phyloP scores from a whole-genome alignment of 2,888 invertebrate genomes.

The Brenthis ino region DNA sequence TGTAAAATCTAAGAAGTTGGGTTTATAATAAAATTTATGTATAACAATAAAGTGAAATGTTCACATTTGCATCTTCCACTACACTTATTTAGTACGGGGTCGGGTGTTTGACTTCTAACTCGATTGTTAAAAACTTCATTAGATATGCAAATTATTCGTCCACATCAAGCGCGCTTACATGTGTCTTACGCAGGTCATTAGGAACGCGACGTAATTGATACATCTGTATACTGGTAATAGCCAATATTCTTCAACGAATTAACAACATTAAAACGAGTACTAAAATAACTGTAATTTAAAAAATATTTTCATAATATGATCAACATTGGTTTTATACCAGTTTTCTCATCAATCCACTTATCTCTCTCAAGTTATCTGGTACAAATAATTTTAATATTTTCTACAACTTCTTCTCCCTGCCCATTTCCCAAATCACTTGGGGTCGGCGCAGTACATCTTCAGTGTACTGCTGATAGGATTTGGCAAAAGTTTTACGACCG shows the following conservation, averaged over 20 bases:
- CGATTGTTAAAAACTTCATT: slow-evolving; percentile 16
- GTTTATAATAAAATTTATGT: too few relatives aligned
- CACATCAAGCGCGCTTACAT: neutral
- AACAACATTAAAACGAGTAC: neutral
- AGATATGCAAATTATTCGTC: slow-evolving; percentile 6
- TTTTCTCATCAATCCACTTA: neutral
- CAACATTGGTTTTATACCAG: neutral
- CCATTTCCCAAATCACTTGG: too few relatives aligned
- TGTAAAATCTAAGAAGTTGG: too few relatives aligned
- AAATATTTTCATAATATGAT: neutral
- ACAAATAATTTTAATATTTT: neutral
- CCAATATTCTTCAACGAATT: neutral
- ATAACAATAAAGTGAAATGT: too few relatives aligned
- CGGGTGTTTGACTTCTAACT: slow-evolving; percentile 9
- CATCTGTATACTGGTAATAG: neutral
- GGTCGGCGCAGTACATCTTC: too few relatives aligned
- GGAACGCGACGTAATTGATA: too few relatives aligned
- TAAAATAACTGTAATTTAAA: neutral
- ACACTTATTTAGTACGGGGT: neutral
- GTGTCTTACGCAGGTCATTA: neutral
- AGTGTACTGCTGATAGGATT: too few relatives aligned
- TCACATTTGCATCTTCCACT: neutral
- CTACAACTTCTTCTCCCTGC: too few relatives aligned
- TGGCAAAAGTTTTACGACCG: too few relatives aligned
- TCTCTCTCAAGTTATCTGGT: neutral